Base-by-base conservation (phyloP, 2,113 vertebrate genomes). In the Capreolus pygargus region DNA sequence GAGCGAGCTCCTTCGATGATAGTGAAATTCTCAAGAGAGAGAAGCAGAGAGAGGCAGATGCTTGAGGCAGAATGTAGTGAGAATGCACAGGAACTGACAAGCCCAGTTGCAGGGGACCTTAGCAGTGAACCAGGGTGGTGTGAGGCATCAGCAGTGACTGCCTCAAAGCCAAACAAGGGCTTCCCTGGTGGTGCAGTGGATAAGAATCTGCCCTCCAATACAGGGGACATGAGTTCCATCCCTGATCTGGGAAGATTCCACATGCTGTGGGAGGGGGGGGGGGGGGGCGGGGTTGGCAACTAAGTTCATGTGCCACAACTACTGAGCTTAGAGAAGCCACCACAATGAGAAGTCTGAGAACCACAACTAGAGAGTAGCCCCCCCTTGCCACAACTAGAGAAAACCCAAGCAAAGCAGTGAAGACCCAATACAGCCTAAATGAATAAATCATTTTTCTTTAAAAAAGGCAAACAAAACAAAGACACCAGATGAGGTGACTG, bases 21-120 rank as follows among this genome's bases (percentile, higher is more conserved):
- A 79, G 9, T 47, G 28, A 94, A 95, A 96, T 82, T 27, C n/a
- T 88, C 61, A 33, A 91, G 36, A 39, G 5, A 91, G 58, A 87
- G 43, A 87, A 87, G 55, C 33, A 87, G 45, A 91, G 45, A 91
- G 61, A 57, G 28, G 15, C 57, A 50, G 25, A 11, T 89, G 25
- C 36, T 96, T 83, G 12, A 78, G 12, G 7, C 36, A 36, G 57
- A 36, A 57, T 70, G 30, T 47, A 92, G 36, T 70, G 57, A 74
- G 19, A 52, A 28, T 1, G 11, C 33, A 43, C 10, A 33, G n/a
- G 50, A 64, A 86, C 79, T 47, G 39, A 86, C 27, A 92, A n/a
- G 39, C 17, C 25, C 30, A 19, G n/a, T 39, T 33, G 14, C 21
- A 10, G 16, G n/a, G 81, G 13, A 60, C 52, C 39, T 70, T 39